Percentiles rank a stretch among this genome's conserved stretches.
These are phyloP conservation scores for Protobothrops flavoviridis DNA, from an alignment of 2,113 vertebrate species.

Conservation along the genomic window DNA sequence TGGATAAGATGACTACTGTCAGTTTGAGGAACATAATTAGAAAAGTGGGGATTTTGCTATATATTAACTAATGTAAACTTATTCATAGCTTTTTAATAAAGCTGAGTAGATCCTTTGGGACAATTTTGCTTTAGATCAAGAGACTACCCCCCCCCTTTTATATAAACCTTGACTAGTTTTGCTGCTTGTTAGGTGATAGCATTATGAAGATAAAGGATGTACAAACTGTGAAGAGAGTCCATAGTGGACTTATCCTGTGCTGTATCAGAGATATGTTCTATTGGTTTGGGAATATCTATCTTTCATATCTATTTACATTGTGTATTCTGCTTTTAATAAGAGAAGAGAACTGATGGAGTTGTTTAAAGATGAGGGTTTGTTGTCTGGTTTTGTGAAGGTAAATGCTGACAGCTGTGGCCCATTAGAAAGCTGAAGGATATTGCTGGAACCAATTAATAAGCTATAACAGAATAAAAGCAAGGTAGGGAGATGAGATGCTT, in stretches of 20 bases:
- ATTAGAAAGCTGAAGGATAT: constrained; percentile 16
- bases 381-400: not conserved
- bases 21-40: not conserved
- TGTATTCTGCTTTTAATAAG: not conserved
- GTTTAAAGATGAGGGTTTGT: not conserved
- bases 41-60: not conserved
- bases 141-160: not conserved
- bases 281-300: not conserved
- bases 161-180: not conserved
- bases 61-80: not conserved
- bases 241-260: not conserved
- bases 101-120: not conserved
- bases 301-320: not conserved
- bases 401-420: not conserved
- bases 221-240: not conserved
- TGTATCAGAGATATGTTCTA: not conserved
- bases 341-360: not conserved
- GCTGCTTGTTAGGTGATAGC: not conserved
- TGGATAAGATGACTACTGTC: not conserved
- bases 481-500: not conserved
- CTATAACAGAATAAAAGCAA: constrained; percentile 16
- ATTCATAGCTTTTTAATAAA: not conserved
- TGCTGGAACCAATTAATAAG: constrained; percentile 30
- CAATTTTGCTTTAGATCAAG: not conserved
- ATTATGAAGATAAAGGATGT: not conserved